Evolutionary conservation across 1,140 invertebrate genomes (phyloP).

Genomic region (Hormaphis cornu): DNA sequence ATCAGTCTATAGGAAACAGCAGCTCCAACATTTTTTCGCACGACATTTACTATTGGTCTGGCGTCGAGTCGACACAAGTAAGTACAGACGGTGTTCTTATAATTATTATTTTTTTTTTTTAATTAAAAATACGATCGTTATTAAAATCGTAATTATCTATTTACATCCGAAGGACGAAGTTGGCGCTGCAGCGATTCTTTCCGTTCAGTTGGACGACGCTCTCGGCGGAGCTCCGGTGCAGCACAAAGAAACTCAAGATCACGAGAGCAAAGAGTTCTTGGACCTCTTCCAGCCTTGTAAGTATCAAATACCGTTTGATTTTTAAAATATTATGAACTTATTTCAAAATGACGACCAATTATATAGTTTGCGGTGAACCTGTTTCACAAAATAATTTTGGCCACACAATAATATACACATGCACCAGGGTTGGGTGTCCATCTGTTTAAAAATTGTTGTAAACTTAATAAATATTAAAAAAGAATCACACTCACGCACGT

Average conservation of each 20-base stretch:
- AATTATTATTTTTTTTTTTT: not conserved
- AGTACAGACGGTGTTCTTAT: slow-evolving; percentile 29
- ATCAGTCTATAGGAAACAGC: slow-evolving; percentile 50
- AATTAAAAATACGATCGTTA: too few relatives aligned
- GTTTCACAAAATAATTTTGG: too few relatives aligned
- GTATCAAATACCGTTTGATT: slow-evolving; percentile 41
- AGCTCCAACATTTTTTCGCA: slow-evolving; percentile 56
- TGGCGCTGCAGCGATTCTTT: slow-evolving; percentile 74
- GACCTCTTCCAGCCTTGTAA: slow-evolving; percentile 61
- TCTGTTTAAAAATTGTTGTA: too few relatives aligned
- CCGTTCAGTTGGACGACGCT: slow-evolving; percentile 75
- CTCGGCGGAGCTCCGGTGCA: slow-evolving; percentile 77
- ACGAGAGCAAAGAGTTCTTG: slow-evolving; percentile 71
- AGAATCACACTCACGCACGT: too few relatives aligned
- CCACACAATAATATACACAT: too few relatives aligned
- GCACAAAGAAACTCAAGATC: slow-evolving; percentile 74
- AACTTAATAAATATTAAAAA: too few relatives aligned
- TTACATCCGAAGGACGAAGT: slow-evolving; percentile 59
- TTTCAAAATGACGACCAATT: too few relatives aligned
- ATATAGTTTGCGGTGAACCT: too few relatives aligned
- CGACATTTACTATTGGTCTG: slow-evolving; percentile 87
- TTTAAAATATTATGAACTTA: too few relatives aligned
- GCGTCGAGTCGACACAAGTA: slow-evolving; percentile 65
- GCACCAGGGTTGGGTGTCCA: too few relatives aligned
- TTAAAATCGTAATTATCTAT: too few relatives aligned